Evolutionary conservation across 2,113 vertebrate genomes (phyloP).

Genomic region (Todiramphus saurophagus): DNA sequence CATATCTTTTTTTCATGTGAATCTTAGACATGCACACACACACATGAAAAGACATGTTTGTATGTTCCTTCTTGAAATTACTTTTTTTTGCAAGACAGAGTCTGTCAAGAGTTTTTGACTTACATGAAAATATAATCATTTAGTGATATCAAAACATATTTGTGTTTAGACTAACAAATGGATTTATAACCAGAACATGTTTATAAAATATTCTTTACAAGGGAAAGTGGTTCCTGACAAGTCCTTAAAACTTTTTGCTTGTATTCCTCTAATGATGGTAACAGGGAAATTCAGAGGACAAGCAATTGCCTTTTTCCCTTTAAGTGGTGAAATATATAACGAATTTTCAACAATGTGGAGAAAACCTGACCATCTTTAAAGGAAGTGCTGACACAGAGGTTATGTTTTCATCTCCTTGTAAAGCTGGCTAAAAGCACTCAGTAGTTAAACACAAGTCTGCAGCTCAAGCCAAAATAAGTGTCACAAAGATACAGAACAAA

Average conservation of each 20-base stretch:
- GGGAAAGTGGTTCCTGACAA: neutral
- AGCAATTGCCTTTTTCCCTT: neutral
- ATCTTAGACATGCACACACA: neutral
- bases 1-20: neutral
- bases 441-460: neutral
- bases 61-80: neutral
- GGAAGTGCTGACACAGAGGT: neutral
- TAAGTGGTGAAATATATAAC: neutral
- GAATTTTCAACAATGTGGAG: neutral
- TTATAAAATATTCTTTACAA: neutral
- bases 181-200: neutral
- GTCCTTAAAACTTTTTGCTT: neutral
- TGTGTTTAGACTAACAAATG: neutral
- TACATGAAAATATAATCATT: neutral
- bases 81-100: neutral
- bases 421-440: neutral
- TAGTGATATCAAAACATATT: neutral
- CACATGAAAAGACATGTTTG: neutral
- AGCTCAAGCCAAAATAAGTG: neutral
- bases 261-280: neutral
- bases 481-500: neutral
- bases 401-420: neutral
- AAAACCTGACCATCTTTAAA: neutral
- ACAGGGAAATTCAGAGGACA: neutral
- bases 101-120: neutral